These are phyloP conservation scores for Yasuhikotakia modesta DNA, from an alignment of 2,797 vertebrate genomes.

Conservation along the genomic window DNA sequence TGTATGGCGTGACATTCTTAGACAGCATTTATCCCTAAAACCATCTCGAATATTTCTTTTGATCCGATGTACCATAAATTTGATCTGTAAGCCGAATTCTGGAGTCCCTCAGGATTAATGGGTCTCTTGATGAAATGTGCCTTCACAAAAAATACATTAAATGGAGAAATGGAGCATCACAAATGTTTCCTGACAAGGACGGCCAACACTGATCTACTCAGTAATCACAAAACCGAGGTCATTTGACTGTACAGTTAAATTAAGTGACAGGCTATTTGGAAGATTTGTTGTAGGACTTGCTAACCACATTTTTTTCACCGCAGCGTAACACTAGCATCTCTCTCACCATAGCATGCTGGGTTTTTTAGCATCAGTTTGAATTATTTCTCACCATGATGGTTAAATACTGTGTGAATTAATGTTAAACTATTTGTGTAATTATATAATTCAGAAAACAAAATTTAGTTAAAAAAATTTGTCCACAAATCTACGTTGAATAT, in stretches of 20 bases:
- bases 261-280: constrained; percentile 70
- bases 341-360: too few species aligned
- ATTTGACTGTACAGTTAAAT: constrained; percentile 61
- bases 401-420: too few species aligned
- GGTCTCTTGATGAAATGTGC: background rate
- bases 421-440: too few species aligned
- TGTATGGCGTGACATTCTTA: background rate
- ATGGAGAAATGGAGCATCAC: constrained; percentile 47
- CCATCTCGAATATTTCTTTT: constrained; percentile 4
- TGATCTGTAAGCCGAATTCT: background rate
- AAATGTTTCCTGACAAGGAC: constrained; percentile 44
- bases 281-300: constrained; percentile 71
- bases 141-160: constrained; percentile 50
- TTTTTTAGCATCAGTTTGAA: too few species aligned
- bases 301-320: constrained; percentile 37
- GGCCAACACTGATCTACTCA: constrained; percentile 51
- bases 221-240: constrained; percentile 57
- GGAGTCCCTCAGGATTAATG: constrained; percentile 6
- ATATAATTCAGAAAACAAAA: background rate
- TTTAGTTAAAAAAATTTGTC: background rate
- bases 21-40: background rate
- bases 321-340: background rate
- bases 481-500: background rate
- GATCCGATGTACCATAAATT: background rate
- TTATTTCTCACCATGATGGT: too few species aligned